Evolutionary conservation across 2,113 vertebrate species (phyloP), one percentile per base, ranked within the genome.

Genomic region (Phylloscopus trochilus): DNA sequence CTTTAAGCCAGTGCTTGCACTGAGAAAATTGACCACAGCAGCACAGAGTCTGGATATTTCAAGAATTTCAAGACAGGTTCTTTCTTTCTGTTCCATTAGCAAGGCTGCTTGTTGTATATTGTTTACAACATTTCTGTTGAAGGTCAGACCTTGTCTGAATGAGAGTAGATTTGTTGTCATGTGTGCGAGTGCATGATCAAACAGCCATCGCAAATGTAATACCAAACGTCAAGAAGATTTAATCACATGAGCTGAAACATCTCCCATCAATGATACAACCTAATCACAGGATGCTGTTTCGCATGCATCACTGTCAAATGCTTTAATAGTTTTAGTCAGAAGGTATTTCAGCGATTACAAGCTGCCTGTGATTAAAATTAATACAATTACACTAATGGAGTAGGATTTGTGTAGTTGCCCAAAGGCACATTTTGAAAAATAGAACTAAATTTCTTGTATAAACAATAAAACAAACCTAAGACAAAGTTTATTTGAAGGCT

Each of bases 261-360:
- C 75, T 91, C 47, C 73, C 9, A 27, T 62, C 92, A 78, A 79
- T 64, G 75, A 91, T 74, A 89, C 33, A 80, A 43, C 41, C 87
- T 87, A 64, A 95, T 87, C 92, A 87, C 75, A 80, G 68, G 70
- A 77, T 74, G 80, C 66, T 63, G 35, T 76, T 83, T 69, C 88
- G 72, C 70, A 73, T 78, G 81, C 53, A 74, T 92, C 80, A 59
- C 69, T 89, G 69, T 94, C 76, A 94, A 89, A 74, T 77, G 69
- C 37, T 89, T 37, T 80, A 83, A 83, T 46, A 66, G 81, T 80
- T 83, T 53, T 55, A 92, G 72, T 80, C 87, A 81, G 64, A 92
- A 75, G 46, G 53, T 80, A 90, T 86, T 88, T 81, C 31, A 60
- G 68, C 28, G 43, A 81, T 86, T 86, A 58, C 66, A 81, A 90